Percentiles rank a stretch among this genome's conserved stretches.
Conservation (phyloP, 2,113 vertebrate genomes). For the Zingel zingel region DNA sequence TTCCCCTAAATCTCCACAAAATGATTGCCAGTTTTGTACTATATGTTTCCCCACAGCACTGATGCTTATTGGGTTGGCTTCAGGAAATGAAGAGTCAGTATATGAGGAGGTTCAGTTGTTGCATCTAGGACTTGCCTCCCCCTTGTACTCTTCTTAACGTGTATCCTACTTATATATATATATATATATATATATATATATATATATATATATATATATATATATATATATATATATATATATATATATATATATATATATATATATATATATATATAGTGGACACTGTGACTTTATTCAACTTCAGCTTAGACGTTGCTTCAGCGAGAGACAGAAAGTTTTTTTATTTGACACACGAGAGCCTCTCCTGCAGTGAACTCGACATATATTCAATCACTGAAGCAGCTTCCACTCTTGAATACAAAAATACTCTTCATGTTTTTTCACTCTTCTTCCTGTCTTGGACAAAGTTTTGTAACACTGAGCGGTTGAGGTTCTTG, state of each 20-base stretch:
- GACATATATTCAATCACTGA: slow-evolving; percentile 55
- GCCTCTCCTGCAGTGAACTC: slow-evolving; percentile 39
- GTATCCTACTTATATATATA: too few relatives aligned
- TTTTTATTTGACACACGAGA: slow-evolving; percentile 40
- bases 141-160: neutral
- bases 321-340: slow-evolving; percentile 32
- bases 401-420: slow-evolving; percentile 33
- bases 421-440: slow-evolving; percentile 38
- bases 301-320: slow-evolving; percentile 12
- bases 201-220: too few relatives aligned
- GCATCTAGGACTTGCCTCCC: neutral
- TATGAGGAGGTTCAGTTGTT: neutral
- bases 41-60: neutral
- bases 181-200: too few relatives aligned
- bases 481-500: slow-evolving; percentile 23
- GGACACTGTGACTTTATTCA: slow-evolving; percentile 16
- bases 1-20: neutral
- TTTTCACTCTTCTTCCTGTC: slow-evolving; percentile 44
- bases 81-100: neutral
- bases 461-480: slow-evolving; percentile 5
- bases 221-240: too few relatives aligned
- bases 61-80: neutral
- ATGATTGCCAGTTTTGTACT: neutral
- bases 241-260: too few relatives aligned
- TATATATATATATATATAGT: neutral